phyloP scores from a whole-genome alignment of 2,888 invertebrate genomes.

The Drosophila atripex region DNA sequence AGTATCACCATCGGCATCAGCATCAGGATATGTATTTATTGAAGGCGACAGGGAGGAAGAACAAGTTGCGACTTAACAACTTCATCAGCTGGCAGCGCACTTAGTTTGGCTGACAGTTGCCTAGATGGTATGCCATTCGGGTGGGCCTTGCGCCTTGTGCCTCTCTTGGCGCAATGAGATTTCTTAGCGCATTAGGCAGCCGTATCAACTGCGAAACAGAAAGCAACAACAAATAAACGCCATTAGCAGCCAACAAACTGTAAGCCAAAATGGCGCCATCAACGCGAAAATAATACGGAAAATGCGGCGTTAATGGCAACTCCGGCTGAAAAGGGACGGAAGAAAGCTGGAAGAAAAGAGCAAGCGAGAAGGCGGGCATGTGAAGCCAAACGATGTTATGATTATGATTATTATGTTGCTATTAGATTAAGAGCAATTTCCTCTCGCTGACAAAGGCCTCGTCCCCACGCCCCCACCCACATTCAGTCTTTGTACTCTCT shows the following conservation, averaged over 20 bases:
- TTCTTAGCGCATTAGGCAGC: slow-evolving; percentile 67
- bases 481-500: slow-evolving; percentile 26
- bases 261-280: slow-evolving; percentile 73
- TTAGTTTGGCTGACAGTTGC: slow-evolving; percentile 51
- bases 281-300: slow-evolving; percentile 75
- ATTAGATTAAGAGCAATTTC: slow-evolving; percentile 81
- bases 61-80: slow-evolving; percentile 76
- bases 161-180: slow-evolving; percentile 61
- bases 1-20: slow-evolving; percentile 34
- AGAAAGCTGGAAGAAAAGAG: slow-evolving; percentile 4
- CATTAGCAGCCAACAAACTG: slow-evolving; percentile 73
- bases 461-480: background rate
- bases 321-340: slow-evolving; percentile 17
- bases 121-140: slow-evolving; percentile 3
- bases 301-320: slow-evolving; percentile 74
- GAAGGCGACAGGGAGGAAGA: slow-evolving; percentile 25
- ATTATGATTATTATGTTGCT: slow-evolving; percentile 81
- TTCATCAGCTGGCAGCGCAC: slow-evolving; percentile 66
- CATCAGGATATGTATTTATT: slow-evolving; percentile 24
- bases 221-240: slow-evolving; percentile 61
- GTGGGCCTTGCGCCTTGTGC: slow-evolving; percentile 3
- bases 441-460: slow-evolving; percentile 28
- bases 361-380: slow-evolving; percentile 39
- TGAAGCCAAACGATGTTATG: slow-evolving; percentile 77
- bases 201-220: slow-evolving; percentile 27